These are phyloP conservation scores for Caenorhabditis inopinata DNA, from an alignment of 1,140 invertebrate genomes.

Conservation along the genomic window DNA sequence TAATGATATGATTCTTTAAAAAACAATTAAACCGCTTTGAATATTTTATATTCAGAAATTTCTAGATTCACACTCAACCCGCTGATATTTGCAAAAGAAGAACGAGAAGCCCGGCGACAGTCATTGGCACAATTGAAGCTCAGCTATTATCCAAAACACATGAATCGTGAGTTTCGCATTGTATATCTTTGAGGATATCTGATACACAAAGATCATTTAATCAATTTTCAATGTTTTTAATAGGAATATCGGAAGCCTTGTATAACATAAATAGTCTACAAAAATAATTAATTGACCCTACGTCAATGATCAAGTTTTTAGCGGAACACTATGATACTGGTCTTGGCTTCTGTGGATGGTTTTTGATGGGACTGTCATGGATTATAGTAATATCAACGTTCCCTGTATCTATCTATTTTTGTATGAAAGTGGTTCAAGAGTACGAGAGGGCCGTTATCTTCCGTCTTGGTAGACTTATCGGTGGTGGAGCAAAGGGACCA, in stretches of 20 bases:
- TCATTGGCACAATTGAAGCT: slow-evolving; percentile 65
- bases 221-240: neutral
- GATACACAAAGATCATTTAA: neutral
- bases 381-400: slow-evolving; percentile 85
- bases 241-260: no score
- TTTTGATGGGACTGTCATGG: slow-evolving; percentile 72
- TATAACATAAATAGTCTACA: no score
- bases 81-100: slow-evolving; percentile 65
- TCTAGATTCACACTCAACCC: slow-evolving; percentile 64
- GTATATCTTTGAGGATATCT: neutral
- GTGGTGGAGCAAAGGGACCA: slow-evolving; percentile 70
- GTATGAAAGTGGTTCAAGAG: slow-evolving; percentile 83
- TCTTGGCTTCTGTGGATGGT: slow-evolving; percentile 79
- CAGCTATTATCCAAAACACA: slow-evolving; percentile 64
- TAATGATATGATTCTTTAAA: no score
- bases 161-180: slow-evolving; percentile 55
- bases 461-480: slow-evolving; percentile 70
- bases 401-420: slow-evolving; percentile 82
- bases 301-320: no score
- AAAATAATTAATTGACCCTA: no score
- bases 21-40: no score
- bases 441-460: slow-evolving; percentile 72
- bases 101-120: slow-evolving; percentile 62
- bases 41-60: no score
- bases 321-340: slow-evolving; percentile 73